Conservation (phyloP, 1,140 invertebrate genomes). For the Camponotus floridanus region DNA sequence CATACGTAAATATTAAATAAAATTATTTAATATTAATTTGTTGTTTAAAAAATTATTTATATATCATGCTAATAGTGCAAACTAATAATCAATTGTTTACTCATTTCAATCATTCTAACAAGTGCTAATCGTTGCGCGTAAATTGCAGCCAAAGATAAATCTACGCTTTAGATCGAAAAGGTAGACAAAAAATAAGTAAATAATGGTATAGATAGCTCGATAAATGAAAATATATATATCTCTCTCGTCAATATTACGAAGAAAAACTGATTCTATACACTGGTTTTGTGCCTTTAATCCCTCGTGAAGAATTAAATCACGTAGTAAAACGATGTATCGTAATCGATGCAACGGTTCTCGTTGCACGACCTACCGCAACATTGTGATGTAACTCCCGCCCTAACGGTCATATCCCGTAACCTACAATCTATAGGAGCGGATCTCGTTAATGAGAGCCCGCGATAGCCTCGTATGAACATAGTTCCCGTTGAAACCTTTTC, state of each 20-base stretch:
- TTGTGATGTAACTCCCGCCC: slow-evolving; percentile 26
- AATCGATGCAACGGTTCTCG: slow-evolving; percentile 43
- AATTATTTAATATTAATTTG: neutral
- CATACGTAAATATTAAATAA: neutral
- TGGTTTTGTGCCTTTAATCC: neutral
- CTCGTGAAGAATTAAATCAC: slow-evolving; percentile 10
- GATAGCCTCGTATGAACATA: neutral
- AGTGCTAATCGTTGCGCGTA: neutral
- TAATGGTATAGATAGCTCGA: neutral
- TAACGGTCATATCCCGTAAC: slow-evolving; percentile 60
- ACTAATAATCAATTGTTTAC: neutral
- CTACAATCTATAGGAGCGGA: slow-evolving; percentile 36
- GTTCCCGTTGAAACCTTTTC: slow-evolving; percentile 15
- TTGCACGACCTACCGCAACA: slow-evolving; percentile 63
- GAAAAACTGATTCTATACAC: slow-evolving; percentile 13
- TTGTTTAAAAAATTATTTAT: slow-evolving; percentile 12
- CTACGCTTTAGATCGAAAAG: neutral
- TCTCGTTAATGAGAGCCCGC: slow-evolving; percentile 56
- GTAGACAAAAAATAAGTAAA: neutral
- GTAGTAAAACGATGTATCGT: slow-evolving; percentile 37
- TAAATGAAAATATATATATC: neutral
- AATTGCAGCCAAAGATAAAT: neutral
- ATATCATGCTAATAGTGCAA: neutral
- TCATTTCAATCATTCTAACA: neutral
- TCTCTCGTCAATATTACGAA: neutral